Percentiles rank a stretch among this genome's conserved stretches.
Evolutionary conservation across 2,113 vertebrate genomes (phyloP).

Genomic region (Brienomyrus brachyistius): DNA sequence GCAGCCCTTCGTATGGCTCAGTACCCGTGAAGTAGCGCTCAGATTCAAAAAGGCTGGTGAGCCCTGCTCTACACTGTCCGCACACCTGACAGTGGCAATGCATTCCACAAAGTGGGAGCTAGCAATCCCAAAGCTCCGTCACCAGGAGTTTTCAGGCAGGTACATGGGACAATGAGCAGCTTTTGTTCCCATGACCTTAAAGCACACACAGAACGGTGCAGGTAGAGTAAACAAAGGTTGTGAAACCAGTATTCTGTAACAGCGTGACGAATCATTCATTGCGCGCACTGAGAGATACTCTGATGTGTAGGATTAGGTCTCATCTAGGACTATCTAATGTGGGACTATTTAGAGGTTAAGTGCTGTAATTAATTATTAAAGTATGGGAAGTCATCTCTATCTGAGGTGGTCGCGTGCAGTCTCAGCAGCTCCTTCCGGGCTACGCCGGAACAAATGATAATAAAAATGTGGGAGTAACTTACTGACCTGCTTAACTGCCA

Average conservation of each 20-base stretch:
- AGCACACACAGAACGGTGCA: neutral
- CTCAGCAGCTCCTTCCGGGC: too few species aligned
- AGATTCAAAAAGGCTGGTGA: too few species aligned
- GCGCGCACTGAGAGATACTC: neutral
- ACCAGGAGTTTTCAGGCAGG: neutral
- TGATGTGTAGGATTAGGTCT: neutral
- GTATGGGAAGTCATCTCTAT: neutral
- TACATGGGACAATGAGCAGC: neutral
- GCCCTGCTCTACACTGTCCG: too few species aligned
- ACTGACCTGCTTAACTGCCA: too few species aligned
- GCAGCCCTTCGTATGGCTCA: too few species aligned
- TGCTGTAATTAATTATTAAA: neutral
- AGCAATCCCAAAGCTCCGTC: neutral
- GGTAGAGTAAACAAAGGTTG: neutral
- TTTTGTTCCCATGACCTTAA: neutral
- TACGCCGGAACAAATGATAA: too few species aligned
- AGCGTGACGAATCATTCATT: neutral
- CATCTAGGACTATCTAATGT: neutral
- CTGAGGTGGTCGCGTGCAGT: too few species aligned
- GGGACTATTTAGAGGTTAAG: neutral
- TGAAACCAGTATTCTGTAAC: neutral
- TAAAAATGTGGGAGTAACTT: too few species aligned
- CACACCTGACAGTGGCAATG: neutral
- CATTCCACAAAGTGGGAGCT: neutral
- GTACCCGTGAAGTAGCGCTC: too few species aligned